Base-by-base conservation (phyloP, 2,888 invertebrate species). In the Celastrina argiolus region DNA sequence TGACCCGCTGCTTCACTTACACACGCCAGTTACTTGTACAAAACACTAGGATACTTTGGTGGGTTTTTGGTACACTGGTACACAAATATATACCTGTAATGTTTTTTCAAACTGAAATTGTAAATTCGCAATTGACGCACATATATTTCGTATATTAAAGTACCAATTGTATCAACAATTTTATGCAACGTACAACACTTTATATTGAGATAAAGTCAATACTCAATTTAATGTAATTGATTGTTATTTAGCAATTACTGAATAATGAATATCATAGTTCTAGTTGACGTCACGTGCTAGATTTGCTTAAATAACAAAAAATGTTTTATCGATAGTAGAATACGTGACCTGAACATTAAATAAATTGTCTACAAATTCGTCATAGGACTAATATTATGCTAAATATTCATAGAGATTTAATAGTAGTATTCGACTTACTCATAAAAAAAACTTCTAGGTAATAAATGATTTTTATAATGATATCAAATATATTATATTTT, bases 1-100 rank as follows among this genome's bases (percentile, higher is more conserved):
- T 72, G 72, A 72, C 71, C 71, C 66, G 65, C 69, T 73, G 76
- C 70, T 58, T 59, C 69, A 73, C 72, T 76, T 67, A 70, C 67
- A 71, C 66, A 28, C 56, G 36, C 56, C 41, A n/a, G 41, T 18
- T 8, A 8, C 31, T 58, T 31, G 58, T 14, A 12, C 10, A 36
- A 0, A 22, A 5, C 51, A 12, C 12, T 16, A 2, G 45, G 16
- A 8, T n/a, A 16, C n/a, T 42, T 41, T 42, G 0, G 12, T n/a
- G 42, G n/a, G n/a, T n/a, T n/a, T n/a, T 42, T 6, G n/a, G 41
- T 42, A 16, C 4, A 16, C 42, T n/a, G n/a, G 42, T 42, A n/a
- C n/a, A n/a, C n/a, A n/a, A n/a, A n/a, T n/a, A n/a, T n/a, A n/a
- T n/a, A n/a, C n/a, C n/a, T n/a, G n/a, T n/a, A n/a, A n/a, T n/a